Evolutionary conservation across 1,140 invertebrate species (phyloP).

Genomic region (Brachionus koreanus): DNA sequence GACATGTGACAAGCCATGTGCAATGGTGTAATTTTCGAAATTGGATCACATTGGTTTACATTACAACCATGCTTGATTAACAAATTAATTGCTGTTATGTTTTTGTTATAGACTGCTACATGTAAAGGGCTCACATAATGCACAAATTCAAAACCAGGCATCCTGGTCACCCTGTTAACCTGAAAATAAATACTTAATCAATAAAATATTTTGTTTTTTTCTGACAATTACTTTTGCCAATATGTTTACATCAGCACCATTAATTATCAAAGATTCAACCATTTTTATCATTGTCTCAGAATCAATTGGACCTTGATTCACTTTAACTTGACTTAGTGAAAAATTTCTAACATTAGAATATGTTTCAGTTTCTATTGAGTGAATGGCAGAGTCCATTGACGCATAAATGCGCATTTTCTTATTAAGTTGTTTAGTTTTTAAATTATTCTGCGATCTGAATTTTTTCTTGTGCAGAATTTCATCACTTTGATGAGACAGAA

Average conservation of each 20-base stretch:
- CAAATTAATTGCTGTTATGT: slow-evolving; percentile 11
- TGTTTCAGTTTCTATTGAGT: background rate
- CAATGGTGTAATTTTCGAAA: slow-evolving; percentile 1
- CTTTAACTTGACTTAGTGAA: background rate
- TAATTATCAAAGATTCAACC: slow-evolving; percentile 11
- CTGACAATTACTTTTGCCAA: slow-evolving; percentile 17
- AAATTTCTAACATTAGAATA: background rate
- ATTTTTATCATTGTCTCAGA: background rate
- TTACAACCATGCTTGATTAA: slow-evolving; percentile 18
- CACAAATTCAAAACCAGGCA: slow-evolving; percentile 22
- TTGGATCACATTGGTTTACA: slow-evolving; percentile 30
- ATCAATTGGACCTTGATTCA: background rate
- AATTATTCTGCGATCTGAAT: background rate
- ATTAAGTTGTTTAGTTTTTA: background rate
- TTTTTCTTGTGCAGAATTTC: background rate
- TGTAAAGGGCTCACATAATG: background rate
- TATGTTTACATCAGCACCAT: slow-evolving; percentile 24
- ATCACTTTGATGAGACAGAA: background rate
- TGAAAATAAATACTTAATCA: background rate
- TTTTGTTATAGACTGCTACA: slow-evolving; percentile 12
- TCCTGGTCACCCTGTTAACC: slow-evolving; percentile 4
- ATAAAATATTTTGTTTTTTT: background rate
- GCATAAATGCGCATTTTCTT: background rate
- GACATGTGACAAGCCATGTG: slow-evolving; percentile 38
- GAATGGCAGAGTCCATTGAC: background rate